These are phyloP conservation scores for Ennomos erosarius DNA, from an alignment of 2,888 invertebrate genomes.

Conservation along the genomic window DNA sequence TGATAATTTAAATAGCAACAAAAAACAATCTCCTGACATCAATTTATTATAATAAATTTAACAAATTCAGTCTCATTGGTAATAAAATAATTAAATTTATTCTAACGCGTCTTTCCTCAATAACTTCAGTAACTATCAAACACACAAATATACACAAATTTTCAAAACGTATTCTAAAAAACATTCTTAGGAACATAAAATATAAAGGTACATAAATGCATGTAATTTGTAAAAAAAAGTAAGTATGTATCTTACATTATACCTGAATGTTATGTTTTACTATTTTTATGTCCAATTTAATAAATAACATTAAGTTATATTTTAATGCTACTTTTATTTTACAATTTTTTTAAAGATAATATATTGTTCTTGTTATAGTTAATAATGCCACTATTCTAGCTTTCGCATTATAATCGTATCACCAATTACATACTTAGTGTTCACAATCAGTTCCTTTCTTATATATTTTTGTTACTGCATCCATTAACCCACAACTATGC, in stretches of 20 bases:
- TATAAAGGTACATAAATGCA: slow-evolving; percentile 61
- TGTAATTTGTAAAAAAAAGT: slow-evolving; percentile 43
- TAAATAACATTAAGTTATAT: slow-evolving; percentile 3
- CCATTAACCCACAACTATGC: not conserved
- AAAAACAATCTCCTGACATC: slow-evolving; percentile 72
- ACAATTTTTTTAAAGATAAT: not conserved
- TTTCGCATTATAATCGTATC: slow-evolving; percentile 7
- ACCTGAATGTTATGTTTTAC: slow-evolving; percentile 43
- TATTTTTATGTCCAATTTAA: slow-evolving; percentile 45
- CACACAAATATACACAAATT: slow-evolving; percentile 40
- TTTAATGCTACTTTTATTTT: slow-evolving; percentile 1
- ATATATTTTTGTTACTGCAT: too few species aligned
- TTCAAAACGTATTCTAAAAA: slow-evolving; percentile 51
- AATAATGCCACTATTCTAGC: slow-evolving; percentile 19
- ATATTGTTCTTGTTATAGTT: slow-evolving; percentile 5
- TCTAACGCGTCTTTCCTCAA: slow-evolving; percentile 72
- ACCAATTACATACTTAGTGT: slow-evolving; percentile 6
- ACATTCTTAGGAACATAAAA: slow-evolving; percentile 52
- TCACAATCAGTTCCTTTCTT: slow-evolving; percentile 16
- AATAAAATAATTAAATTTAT: slow-evolving; percentile 67
- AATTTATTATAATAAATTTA: slow-evolving; percentile 63
- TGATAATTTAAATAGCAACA: slow-evolving; percentile 30
- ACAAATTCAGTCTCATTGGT: slow-evolving; percentile 84
- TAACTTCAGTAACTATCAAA: slow-evolving; percentile 54
- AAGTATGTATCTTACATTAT: slow-evolving; percentile 30